Conservation (phyloP, 1,140 invertebrate species). For the Sarcophaga peregrina region DNA sequence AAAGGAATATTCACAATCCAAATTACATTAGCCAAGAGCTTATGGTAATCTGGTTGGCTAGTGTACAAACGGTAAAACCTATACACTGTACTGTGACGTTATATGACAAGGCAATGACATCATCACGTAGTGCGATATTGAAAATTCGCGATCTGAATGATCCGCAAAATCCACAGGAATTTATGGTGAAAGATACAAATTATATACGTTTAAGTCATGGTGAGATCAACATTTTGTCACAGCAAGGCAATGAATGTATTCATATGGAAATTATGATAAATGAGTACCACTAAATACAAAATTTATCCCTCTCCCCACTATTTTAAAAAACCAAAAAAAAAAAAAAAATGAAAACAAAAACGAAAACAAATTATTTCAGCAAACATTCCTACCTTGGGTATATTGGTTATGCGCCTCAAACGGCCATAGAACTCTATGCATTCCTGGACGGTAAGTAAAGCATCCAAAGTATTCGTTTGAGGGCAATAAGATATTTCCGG, state of each 20-base stretch:
- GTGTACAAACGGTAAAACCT: constrained; percentile 43
- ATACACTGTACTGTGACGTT: constrained; percentile 46
- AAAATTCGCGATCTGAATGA: constrained; percentile 40
- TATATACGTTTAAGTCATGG: constrained; percentile 45
- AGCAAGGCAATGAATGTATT: constrained; percentile 35
- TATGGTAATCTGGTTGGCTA: constrained; percentile 46
- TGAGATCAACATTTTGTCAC: constrained; percentile 45
- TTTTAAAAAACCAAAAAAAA: too few relatives aligned
- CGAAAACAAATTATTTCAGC: too few relatives aligned
- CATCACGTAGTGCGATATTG: constrained; percentile 43
- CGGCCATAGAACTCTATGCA: constrained; percentile 69
- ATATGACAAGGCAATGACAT: constrained; percentile 41
- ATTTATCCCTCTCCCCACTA: too few relatives aligned
- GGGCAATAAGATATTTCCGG: constrained; percentile 78
- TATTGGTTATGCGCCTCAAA: constrained; percentile 67
- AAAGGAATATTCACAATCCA: constrained; percentile 12
- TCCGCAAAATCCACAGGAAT: constrained; percentile 44
- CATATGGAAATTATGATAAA: constrained; percentile 45
- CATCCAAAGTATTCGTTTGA: constrained; percentile 84
- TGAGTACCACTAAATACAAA: constrained; percentile 33
- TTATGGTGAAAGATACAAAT: constrained; percentile 44
- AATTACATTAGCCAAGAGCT: constrained; percentile 29
- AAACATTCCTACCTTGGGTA: constrained; percentile 61
- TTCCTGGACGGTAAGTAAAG: constrained; percentile 74
- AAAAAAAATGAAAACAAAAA: too few relatives aligned